Evolutionary conservation across 1,140 invertebrate genomes (phyloP).

Genomic region (Caerostris darwini): DNA sequence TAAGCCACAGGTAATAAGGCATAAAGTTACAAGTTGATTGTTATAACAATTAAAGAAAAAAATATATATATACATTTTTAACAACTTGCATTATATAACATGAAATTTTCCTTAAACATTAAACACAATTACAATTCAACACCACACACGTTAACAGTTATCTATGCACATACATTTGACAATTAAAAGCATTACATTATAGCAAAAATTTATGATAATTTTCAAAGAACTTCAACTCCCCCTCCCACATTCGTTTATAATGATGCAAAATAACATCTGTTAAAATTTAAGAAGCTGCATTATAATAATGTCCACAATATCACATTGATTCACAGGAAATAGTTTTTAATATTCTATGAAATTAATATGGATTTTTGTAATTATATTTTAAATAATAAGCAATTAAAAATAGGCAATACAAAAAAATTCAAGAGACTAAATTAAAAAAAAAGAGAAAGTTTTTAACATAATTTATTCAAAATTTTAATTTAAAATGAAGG

Average conservation of each 20-base stretch:
- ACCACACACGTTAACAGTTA: constrained; percentile 14
- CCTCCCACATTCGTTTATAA: no score
- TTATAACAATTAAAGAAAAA: neutral
- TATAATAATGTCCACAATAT: neutral
- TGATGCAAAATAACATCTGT: neutral
- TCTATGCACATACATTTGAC: neutral
- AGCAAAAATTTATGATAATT: no score
- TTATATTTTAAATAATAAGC: no score
- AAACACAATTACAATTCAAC: neutral
- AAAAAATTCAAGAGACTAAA: no score
- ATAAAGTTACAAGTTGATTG: neutral
- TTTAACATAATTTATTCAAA: no score
- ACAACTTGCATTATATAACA: neutral
- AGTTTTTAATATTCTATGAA: no score
- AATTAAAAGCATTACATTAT: neutral
- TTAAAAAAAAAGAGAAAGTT: no score
- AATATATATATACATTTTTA: neutral
- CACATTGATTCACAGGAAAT: no score
- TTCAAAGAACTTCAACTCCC: no score
- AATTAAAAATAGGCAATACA: no score
- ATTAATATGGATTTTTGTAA: no score
- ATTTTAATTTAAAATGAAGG: no score
- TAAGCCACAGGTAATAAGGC: neutral
- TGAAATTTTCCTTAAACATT: neutral
- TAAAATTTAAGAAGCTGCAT: neutral